These are phyloP conservation scores for Mesoclemmys tuberculata DNA, from an alignment of 2,113 vertebrate genomes.

Conservation along the genomic window DNA sequence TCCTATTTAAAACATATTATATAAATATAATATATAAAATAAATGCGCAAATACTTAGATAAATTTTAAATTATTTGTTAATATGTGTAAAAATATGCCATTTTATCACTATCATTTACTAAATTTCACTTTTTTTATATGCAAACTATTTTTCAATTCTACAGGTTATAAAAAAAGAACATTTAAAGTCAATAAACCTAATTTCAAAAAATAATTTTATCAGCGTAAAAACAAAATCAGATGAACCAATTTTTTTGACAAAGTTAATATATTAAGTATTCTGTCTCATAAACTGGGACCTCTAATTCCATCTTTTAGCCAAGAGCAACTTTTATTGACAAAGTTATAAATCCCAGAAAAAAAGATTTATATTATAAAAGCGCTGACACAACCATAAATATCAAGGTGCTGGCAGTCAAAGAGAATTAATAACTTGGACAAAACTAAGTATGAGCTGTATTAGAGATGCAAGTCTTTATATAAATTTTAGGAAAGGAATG, in stretches of 20 bases:
- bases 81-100: neutral
- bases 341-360: conserved; percentile 34
- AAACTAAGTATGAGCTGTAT: neutral
- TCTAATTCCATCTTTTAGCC: conserved; percentile 3
- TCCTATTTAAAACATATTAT: neutral
- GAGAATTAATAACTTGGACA: conserved; percentile 53
- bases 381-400: conserved; percentile 41
- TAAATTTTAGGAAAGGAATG: neutral
- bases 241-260: neutral
- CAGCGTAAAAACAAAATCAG: neutral
- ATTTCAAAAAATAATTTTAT: neutral
- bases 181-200: neutral
- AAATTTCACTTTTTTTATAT: neutral
- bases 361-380: conserved; percentile 44
- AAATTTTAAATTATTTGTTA: neutral
- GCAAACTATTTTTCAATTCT: neutral
- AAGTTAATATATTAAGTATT: neutral
- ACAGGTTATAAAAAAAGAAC: neutral
- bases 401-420: neutral
- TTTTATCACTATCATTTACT: neutral
- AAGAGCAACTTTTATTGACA: conserved; percentile 24
- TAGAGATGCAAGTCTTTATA: neutral
- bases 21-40: too few relatives aligned
- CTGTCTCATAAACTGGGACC: neutral
- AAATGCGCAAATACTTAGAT: neutral